Conservation (phyloP, 1,140 invertebrate genomes). For the Bombus difficillimus region DNA sequence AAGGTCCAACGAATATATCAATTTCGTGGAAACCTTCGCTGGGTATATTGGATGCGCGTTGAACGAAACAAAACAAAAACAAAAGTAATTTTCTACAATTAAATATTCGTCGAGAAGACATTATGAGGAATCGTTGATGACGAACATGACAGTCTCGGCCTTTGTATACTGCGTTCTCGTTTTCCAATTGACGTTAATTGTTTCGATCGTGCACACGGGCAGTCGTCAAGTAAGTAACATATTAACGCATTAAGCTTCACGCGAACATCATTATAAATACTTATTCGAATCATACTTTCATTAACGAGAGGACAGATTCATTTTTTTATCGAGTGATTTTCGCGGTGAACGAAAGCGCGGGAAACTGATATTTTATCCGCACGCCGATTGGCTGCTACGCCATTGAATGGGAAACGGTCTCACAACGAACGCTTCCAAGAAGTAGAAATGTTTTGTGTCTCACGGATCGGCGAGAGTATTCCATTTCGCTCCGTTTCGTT, state of each 20-base stretch:
- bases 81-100: neutral
- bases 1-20: neutral
- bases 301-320: neutral
- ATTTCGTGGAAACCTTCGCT: neutral
- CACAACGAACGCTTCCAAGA: conserved; percentile 55
- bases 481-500: conserved; percentile 46
- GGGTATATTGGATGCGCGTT: neutral
- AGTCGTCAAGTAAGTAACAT: conserved; percentile 43
- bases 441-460: conserved; percentile 58
- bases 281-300: too few relatives aligned
- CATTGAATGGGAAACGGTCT: conserved; percentile 62
- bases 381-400: conserved; percentile 50
- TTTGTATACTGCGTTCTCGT: conserved; percentile 16
- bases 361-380: conserved; percentile 6
- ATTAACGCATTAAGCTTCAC: neutral
- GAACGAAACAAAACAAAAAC: neutral
- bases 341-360: neutral
- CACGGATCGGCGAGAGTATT: conserved; percentile 37
- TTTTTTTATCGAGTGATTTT: too few relatives aligned
- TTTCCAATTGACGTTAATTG: conserved; percentile 2
- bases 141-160: conserved; percentile 36
- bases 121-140: conserved; percentile 7
- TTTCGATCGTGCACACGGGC: neutral
- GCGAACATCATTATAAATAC: neutral
- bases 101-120: neutral